Evolutionary conservation across 2,113 vertebrate species (phyloP).

Genomic region (Bos javanicus): DNA sequence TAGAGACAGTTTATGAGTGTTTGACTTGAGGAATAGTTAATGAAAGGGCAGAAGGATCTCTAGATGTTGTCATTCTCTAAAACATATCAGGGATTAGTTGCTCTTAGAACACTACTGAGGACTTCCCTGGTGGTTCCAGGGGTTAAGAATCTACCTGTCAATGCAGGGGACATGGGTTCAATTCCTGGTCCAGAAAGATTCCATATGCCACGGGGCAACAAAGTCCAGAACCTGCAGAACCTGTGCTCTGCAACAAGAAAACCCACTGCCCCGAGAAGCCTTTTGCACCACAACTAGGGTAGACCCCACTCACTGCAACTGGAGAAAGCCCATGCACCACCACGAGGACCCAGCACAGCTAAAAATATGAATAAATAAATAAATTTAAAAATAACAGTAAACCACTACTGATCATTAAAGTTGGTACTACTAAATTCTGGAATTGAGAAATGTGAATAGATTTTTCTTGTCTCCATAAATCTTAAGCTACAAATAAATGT

Average conservation of each 20-base stretch:
- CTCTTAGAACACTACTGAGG: not conserved
- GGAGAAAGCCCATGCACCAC: not conserved
- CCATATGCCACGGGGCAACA: not conserved
- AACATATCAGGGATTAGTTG: not conserved
- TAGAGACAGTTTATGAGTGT: not conserved
- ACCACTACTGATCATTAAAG: not conserved
- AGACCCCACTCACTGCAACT: not conserved
- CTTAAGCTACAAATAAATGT: not conserved
- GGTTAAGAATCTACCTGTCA: not conserved
- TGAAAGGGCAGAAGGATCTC: not conserved
- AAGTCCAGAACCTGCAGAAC: not conserved
- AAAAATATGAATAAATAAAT: not conserved
- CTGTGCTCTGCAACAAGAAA: not conserved
- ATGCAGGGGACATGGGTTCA: not conserved
- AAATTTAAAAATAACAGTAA: not conserved
- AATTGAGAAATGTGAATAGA: not conserved
- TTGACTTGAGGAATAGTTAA: slow-evolving; percentile 4
- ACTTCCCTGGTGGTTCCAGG: not conserved
- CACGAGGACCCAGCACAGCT: not conserved
- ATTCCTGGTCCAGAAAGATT: not conserved
- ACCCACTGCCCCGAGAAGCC: not conserved
- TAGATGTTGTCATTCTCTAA: not conserved
- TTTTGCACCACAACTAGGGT: not conserved
- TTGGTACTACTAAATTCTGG: not conserved
- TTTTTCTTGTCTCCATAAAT: not conserved